Conservation (phyloP, 2,113 vertebrate genomes). For the Daphoenositta chrysoptera region DNA sequence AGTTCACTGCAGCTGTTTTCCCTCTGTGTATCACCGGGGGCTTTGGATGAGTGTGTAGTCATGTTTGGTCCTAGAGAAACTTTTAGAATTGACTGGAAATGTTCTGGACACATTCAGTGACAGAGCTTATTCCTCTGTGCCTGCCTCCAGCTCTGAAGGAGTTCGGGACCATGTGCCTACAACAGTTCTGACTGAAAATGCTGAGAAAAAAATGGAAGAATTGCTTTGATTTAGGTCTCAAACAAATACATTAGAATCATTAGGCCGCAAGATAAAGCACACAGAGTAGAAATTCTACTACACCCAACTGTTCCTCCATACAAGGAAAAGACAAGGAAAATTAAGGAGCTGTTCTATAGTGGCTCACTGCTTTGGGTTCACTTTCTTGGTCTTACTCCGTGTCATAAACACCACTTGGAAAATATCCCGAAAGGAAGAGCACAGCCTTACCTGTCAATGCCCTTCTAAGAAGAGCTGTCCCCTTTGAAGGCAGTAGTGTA, state of each 20-base stretch:
- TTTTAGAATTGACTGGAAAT: not conserved
- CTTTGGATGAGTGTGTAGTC: not conserved
- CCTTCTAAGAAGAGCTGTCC: not conserved
- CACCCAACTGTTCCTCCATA: not conserved
- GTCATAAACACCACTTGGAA: not conserved
- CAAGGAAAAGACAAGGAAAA: not conserved
- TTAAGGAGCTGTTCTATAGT: not conserved
- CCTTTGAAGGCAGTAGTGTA: not conserved
- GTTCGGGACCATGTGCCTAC: accelerated
- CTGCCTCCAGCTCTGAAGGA: not conserved
- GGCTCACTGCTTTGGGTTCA: not conserved
- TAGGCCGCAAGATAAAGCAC: not conserved
- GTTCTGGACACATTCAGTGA: not conserved
- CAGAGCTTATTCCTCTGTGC: not conserved
- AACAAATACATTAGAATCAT: not conserved
- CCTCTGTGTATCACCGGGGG: not conserved
- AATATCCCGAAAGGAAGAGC: not conserved
- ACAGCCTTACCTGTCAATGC: not conserved
- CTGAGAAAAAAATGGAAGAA: not conserved
- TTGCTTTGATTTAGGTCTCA: not conserved
- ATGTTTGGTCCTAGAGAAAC: not conserved
- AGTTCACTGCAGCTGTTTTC: not conserved
- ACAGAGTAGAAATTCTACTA: not conserved
- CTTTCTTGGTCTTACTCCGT: not conserved
- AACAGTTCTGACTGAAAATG: not conserved